Conservation (phyloP, 2,797 vertebrate species). For the Clarias fuscus region DNA sequence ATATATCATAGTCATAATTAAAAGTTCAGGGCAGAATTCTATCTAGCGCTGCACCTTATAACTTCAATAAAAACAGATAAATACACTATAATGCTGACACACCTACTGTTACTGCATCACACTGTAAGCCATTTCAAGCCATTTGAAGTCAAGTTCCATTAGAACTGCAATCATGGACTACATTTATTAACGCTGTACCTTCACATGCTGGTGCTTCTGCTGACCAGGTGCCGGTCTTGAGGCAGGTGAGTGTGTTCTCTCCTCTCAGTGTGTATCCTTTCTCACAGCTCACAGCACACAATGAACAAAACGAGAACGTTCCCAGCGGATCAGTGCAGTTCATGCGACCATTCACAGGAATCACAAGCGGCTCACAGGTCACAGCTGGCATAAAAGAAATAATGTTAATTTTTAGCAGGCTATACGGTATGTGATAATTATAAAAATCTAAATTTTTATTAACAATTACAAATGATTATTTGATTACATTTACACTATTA, state of each 20-base stretch:
- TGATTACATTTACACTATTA: no score
- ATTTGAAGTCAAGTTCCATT: not conserved
- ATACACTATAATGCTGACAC: not conserved
- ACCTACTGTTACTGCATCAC: not conserved
- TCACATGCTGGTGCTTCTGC: conserved; percentile 57
- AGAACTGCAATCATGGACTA: not conserved
- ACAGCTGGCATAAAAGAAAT: conserved; percentile 34
- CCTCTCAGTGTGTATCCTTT: conserved; percentile 62
- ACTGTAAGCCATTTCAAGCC: not conserved
- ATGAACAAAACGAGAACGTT: conserved; percentile 61
- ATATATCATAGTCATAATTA: not conserved
- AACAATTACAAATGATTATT: no score
- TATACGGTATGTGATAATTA: no score
- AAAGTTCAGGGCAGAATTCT: not conserved
- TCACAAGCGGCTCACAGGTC: conserved; percentile 56
- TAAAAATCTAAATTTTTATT: no score
- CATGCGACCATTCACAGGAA: conserved; percentile 55
- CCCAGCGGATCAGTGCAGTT: conserved; percentile 57
- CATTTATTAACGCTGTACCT: conserved; percentile 51
- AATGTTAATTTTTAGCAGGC: no score
- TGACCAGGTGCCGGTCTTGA: conserved; percentile 62
- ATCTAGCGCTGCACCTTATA: not conserved
- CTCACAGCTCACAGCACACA: conserved; percentile 62
- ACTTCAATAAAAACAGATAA: conserved; percentile 4
- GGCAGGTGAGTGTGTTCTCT: conserved; percentile 58